These are phyloP conservation scores for Phalloptychus januarius DNA, from an alignment of 2,797 vertebrate genomes.

Conservation along the genomic window DNA sequence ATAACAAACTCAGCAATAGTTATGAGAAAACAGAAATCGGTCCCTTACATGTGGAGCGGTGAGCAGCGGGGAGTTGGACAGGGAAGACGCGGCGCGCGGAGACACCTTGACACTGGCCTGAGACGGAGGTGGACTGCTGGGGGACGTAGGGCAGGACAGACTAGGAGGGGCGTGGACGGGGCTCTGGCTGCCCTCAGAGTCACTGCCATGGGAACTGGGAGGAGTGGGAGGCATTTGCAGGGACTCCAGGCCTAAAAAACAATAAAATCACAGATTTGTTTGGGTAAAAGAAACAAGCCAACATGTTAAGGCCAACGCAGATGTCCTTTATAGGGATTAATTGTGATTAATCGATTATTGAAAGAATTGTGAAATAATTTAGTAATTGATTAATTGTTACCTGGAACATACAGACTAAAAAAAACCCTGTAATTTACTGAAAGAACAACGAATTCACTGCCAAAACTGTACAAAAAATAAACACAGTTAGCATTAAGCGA, in stretches of 20 bases:
- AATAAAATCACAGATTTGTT: neutral
- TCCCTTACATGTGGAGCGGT: conserved; percentile 92
- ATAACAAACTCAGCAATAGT: neutral
- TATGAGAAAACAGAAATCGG: neutral
- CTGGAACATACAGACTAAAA: no score
- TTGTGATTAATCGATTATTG: no score
- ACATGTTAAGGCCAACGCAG: neutral
- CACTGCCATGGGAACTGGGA: conserved; percentile 95
- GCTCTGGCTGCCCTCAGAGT: conserved; percentile 95
- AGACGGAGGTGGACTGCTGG: conserved; percentile 73
- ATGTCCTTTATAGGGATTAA: no score
- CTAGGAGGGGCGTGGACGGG: conserved; percentile 83
- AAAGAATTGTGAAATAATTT: no score
- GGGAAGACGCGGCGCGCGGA: conserved; percentile 82
- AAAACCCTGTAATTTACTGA: no score
- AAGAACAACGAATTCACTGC: no score
- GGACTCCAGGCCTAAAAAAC: conserved; percentile 82
- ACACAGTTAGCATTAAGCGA: no score
- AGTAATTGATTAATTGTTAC: no score
- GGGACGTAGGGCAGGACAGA: conserved; percentile 75
- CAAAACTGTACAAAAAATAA: no score
- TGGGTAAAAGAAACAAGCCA: neutral
- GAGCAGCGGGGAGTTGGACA: conserved; percentile 95
- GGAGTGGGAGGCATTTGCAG: conserved; percentile 96
- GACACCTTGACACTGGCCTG: conserved; percentile 82